Base-by-base conservation (phyloP, 2,888 invertebrate genomes). In the Diplolepis rosae region DNA sequence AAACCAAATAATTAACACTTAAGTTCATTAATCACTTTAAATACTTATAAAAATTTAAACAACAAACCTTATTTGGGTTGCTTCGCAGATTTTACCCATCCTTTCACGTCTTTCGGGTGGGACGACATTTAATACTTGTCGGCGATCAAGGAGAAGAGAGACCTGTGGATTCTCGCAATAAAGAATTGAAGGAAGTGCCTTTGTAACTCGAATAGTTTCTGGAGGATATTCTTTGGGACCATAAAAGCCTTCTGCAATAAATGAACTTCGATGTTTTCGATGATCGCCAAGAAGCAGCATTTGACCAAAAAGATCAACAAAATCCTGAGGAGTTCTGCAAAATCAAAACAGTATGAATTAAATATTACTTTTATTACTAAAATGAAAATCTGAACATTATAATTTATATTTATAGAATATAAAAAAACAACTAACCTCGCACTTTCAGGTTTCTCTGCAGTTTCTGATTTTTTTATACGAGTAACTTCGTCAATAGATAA, bases 221-320 rank as follows among this genome's bases (percentile, higher is more conserved):
- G 88, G 88, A 24, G 85, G 88, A 79, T 81, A 88, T 68, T 83
- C 83, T 76, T 84, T 86, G 4, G 84, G 82, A 7, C 86, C 86
- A 39, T 82, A 80, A 9, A 82, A 69, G 65, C 86, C 84, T 32
- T 85, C 83, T 0, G 77, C 85, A 3, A 86, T 50, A 6, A 85
- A 77, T 6, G 83, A 73, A 54, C 75, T 80, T 13, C 88, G 83
- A 67, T 80, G 82, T 11, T 80, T 66, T 74, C 82, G 84, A 61
- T 71, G 69, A 68, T 85, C 79, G n/a, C 78, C 83, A n/a, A 86
- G 70, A 82, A 88, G 82, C 70, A 88, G 79, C 84, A 88, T 87
- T 73, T 88, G 86, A 27, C 87, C 84, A 9, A 85, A 80, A 75
- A 83, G 81, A 52, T 81, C 82, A 28, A 78, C 66, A 68, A 84